phyloP scores from a whole-genome alignment of 2,888 invertebrate genomes.

The Ennomos fuscantarius region DNA sequence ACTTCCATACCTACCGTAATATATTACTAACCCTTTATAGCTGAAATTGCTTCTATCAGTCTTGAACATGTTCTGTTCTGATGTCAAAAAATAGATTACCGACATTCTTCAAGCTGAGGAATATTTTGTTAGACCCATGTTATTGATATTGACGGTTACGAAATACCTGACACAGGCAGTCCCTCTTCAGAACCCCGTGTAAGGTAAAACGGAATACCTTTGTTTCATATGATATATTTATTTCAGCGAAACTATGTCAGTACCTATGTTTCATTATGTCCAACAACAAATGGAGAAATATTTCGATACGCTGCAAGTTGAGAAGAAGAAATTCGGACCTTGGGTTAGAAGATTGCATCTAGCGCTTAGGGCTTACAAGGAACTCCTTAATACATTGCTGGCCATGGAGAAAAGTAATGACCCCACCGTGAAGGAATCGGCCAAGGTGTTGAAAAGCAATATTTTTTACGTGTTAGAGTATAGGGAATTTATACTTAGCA shows the following conservation, averaged over 20 bases:
- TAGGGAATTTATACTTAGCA: constrained; percentile 93
- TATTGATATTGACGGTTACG: constrained; percentile 29
- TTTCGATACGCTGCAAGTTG: constrained; percentile 92
- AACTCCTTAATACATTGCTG: constrained; percentile 92
- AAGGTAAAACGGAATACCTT: constrained; percentile 6
- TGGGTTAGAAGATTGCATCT: constrained; percentile 96
- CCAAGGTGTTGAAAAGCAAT: constrained; percentile 95
- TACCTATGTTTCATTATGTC: constrained; percentile 96
- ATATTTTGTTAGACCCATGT: constrained; percentile 27
- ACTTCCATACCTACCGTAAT: no score
- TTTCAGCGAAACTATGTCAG: constrained; percentile 96
- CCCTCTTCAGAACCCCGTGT: constrained; percentile 6
- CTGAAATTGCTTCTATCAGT: no score
- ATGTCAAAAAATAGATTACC: constrained; percentile 4
- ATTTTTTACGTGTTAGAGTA: constrained; percentile 98
- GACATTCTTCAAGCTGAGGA: constrained; percentile 4
- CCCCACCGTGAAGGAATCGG: constrained; percentile 89
- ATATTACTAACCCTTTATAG: no score
- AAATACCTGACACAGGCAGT: constrained; percentile 28
- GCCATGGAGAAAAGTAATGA: constrained; percentile 93
- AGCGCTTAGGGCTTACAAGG: constrained; percentile 91
- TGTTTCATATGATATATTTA: constrained; percentile 19
- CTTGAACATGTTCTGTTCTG: not conserved
- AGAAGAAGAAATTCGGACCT: constrained; percentile 92
- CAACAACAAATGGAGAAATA: constrained; percentile 96